Base-by-base conservation (phyloP, 2,797 vertebrate genomes). In the Oreochromis mossambicus region DNA sequence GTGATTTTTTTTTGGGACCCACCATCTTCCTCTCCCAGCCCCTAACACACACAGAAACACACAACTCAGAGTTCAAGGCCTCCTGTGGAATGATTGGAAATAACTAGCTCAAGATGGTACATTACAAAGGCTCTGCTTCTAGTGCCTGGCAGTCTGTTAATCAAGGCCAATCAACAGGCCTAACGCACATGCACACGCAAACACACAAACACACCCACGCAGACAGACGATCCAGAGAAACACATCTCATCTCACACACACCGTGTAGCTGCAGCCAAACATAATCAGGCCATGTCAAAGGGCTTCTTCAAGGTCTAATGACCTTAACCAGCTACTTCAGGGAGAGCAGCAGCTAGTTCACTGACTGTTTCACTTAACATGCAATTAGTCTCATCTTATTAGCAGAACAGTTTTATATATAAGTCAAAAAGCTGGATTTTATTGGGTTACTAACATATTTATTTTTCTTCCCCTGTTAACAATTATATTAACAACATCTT, bases 51-150 rank as follows among this genome's bases (percentile, higher is more conserved):
- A 52, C 50, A 66, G 73, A 84, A 77, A 84, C 80, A 78, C 55
- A 84, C 73, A 86, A 36, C 14, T 8, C 70, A 7, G 52, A 82
- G 83, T 84, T 87, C 83, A 84, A 92, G 89, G 85, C 85, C 91
- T 92, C 73, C 85, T 78, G 55, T 58, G 84, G 87, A 86, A 86
- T 94, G 93, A 96, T 90, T 96, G 91, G 91, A 89, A 88, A 91
- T 96, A 96, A 96, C 95, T 84, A 94, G 92, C 93, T 96, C 96
- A 96, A 96, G 94, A 96, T 96, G 95, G 92, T 56, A 77, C 73
- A 82, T 87, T 86, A 90, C 78, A 90, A 85, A 87, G 83, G 68
- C 88, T 91, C 90, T 91, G 84, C 86, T 84, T 86, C 85, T 85
- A 89, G 87, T 84, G 85, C 88, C 88, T 87, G 79, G 87, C 80